phyloP scores from a whole-genome alignment of 2,888 invertebrate species.

The Tromatobia lineatoria region DNA sequence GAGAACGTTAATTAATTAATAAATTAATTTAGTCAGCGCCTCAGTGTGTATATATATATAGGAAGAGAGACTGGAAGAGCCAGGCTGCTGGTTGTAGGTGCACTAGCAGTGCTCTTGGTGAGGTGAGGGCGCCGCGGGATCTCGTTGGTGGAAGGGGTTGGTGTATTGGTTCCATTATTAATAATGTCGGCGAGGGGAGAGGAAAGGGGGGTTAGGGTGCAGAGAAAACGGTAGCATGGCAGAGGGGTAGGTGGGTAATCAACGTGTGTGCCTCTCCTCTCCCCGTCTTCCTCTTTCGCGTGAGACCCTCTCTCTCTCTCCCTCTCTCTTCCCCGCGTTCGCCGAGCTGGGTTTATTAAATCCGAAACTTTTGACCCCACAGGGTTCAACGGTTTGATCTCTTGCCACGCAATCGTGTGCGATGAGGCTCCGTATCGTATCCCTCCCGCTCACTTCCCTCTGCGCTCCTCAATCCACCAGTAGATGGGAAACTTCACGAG shows the following conservation, averaged over 20 bases:
- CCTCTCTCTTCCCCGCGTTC: conserved; percentile 49
- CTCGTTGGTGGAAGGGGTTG: conserved; percentile 56
- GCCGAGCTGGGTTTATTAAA: conserved; percentile 72
- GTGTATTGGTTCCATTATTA: conserved; percentile 78
- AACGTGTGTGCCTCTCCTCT: conserved; percentile 71
- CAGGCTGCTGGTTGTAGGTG: not conserved
- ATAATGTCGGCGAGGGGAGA: conserved; percentile 69
- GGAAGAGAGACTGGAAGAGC: conserved; percentile 35
- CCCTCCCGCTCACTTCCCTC: conserved; percentile 17
- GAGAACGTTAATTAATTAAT: conserved; percentile 76
- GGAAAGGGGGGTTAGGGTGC: conserved; percentile 50
- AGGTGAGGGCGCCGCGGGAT: conserved; percentile 18
- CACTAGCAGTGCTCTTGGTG: conserved; percentile 22
- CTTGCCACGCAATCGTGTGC: conserved; percentile 67
- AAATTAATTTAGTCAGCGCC: conserved; percentile 74
- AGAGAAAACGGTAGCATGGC: conserved; percentile 50
- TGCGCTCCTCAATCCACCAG: not conserved
- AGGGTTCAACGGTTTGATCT: conserved; percentile 71
- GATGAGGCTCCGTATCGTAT: conserved; percentile 58
- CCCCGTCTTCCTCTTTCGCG: conserved; percentile 43
- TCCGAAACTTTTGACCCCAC: conserved; percentile 73
- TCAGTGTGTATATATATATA: conserved; percentile 13
- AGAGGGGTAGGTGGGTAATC: conserved; percentile 68
- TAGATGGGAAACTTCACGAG: conserved; percentile 65
- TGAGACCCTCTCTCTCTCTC: conserved; percentile 30